Base-by-base conservation (phyloP, 2,888 invertebrate genomes). In the Apamea crenata region DNA sequence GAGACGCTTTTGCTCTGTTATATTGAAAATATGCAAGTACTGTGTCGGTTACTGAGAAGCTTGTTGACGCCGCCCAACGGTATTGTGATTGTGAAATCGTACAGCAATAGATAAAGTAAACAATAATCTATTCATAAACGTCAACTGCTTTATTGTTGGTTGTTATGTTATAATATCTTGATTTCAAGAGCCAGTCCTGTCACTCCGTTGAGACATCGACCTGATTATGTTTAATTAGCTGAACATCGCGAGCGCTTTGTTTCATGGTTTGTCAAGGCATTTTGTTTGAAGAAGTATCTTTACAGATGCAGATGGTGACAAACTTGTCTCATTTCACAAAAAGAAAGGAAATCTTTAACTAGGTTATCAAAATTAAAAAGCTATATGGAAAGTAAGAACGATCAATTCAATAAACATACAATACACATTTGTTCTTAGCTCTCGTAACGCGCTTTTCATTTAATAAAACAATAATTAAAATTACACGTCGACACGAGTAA, bases 141-240 rank as follows among this genome's bases (percentile, higher is more conserved):
- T 74, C 85, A 85, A 90, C 76, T 87, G 87, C 72, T 87, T 86
- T 87, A 78, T 79, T 81, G 71, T 84, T 86, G 80, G 80, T 84
- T 90, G 87, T 85, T 88, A 90, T 91, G 83, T 78, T 29, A 36
- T 73, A 74, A n/a, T 69, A 91, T 90, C 91, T 92, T 90, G 88
- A 91, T 90, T 92, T 84, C 73, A 78, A 90, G 87, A 87, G 89
- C 72, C 68, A 77, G 78, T 80, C 76, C 82, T 89, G 90, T 90
- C 89, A 91, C 82, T 89, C 87, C 77, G 77, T 82, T 82, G 84
- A 77, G 88, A 83, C 80, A 90, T 53, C 5, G 53, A 90, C 83
- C 84, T 89, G 88, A 91, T 91, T 90, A 87, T 88, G 88, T 89
- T 91, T 88, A 89, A 88, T 91, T 90, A 90, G 77, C 56, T 77